Base-by-base conservation (phyloP, 2,797 vertebrate genomes). In the Coregonus suidteri region DNA sequence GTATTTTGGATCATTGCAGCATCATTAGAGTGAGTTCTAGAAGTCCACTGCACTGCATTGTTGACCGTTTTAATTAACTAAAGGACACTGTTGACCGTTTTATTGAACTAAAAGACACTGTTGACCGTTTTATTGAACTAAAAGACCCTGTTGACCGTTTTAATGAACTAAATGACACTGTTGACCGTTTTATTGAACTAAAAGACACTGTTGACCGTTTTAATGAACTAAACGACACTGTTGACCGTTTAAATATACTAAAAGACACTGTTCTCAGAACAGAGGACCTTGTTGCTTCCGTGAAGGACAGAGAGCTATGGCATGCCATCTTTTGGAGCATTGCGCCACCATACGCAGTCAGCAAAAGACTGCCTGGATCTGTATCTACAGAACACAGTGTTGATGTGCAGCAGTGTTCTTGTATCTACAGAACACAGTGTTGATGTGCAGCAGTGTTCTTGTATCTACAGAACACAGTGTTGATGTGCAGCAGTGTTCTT, bases 401-500 rank as follows among this genome's bases (percentile, higher is more conserved):
- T 34, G 31, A 34, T 34, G 31, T 34, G 31, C 31, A 34, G 25
- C 25, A 25, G 25, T 25, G 25, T 25, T 25, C 31, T 34, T 34
- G 31, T 34, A 34, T 34, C 31, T 34, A 34, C 31, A 34, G 68
- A 7, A 41, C 11, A 74, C 37, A 41, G 18, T 37, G 18, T 25
- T 13, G 1, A 41, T 35, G 67, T 35, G 31, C 1, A 34, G 25
- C 25, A 25, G 25, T 25, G 25, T 25, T 25, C 31, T 34, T 35
- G 34, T 35, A 35, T 35, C 34, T 4, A 35, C 34, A 35, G 34
- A 35, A 35, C 34, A 35, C 34, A 35, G 30, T 34, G 74, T 77
- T 81, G 75, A 74, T 65, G 76, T 76, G 3, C 77, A 66, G 31
- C 31, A 34, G 31, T 2, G 31, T 34, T 34, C 31, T 34, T 34